Base-by-base conservation (phyloP, 2,888 invertebrate species). In the Gortyna flavago region DNA sequence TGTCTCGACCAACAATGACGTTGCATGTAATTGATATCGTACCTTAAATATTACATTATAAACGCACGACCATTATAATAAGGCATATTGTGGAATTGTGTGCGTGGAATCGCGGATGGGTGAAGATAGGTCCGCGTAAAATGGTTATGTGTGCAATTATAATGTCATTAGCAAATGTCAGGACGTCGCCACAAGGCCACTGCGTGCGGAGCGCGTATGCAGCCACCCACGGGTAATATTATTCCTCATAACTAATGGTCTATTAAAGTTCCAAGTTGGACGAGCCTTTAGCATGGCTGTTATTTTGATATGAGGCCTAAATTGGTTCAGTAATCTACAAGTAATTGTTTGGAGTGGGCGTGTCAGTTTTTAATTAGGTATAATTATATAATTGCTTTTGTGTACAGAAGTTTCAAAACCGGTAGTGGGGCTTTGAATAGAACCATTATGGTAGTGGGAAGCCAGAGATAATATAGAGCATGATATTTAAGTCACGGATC, bases 121-220 rank as follows among this genome's bases (percentile, higher is more conserved):
- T 65, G 72, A 77, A 81, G 81, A 79, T 75, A 85, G 88, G 83
- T 85, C 89, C 65, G 38, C 13, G 73, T 69, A 85, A 73, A 84
- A 73, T 89, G 90, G 88, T 79, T 75, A 73, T 69, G 80, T 82
- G 80, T 75, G 88, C 92, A 92, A 94, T 94, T 94, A 94, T 92
- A 92, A 91, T 90, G 90, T 91, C 92, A 93, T 94, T 93, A 94
- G 93, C 89, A 92, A 93, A 94, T 93, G 93, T 91, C 92, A 93
- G 88, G 88, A 91, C 92, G 89, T 85, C 88, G 85, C 72, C 81
- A 83, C 91, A 91, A 93, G 91, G 92, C 85, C 87, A 89, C 84
- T 86, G 87, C 88, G 87, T 88, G 88, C 87, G 86, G 86, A 88
- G 87, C 89, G 87, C 84, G 75, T 86, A 85, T 77, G 80, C 83